Evolutionary conservation across 2,113 vertebrate genomes (phyloP).

Genomic region (Leuciscus idus): DNA sequence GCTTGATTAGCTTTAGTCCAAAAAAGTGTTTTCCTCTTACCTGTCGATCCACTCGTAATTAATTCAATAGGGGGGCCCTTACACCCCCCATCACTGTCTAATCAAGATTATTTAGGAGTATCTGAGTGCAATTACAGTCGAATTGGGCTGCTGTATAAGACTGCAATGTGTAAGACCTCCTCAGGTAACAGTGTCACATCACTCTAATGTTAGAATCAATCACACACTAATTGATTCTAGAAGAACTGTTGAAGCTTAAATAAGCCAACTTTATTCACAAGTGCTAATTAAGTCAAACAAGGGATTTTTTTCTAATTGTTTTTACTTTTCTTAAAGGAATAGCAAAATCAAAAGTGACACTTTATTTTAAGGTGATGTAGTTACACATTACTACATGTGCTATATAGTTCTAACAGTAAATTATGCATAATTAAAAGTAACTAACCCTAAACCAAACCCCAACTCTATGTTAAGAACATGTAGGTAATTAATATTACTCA

Average conservation of each 20-base stretch:
- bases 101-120: constrained; percentile 70
- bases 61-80: constrained; percentile 56
- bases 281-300: not conserved
- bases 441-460: no score
- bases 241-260: constrained; percentile 10
- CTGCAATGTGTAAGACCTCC: constrained; percentile 57
- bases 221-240: constrained; percentile 14
- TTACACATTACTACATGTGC: no score
- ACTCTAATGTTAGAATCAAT: constrained; percentile 38
- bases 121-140: constrained; percentile 62
- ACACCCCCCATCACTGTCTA: constrained; percentile 55
- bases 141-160: constrained; percentile 56
- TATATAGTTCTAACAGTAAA: no score
- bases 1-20: constrained; percentile 52
- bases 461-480: no score
- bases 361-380: no score
- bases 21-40: constrained; percentile 49
- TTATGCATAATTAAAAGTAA: no score
- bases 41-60: constrained; percentile 51
- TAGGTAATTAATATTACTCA: no score
- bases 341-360: not conserved
- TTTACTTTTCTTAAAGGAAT: constrained; percentile 4
- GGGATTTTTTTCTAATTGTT: not conserved
- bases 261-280: not conserved
- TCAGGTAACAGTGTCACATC: constrained; percentile 40